Percentiles rank a stretch among this genome's conserved stretches.
Conservation (phyloP, 1,140 invertebrate species). For the Paraescarpia echinospica region DNA sequence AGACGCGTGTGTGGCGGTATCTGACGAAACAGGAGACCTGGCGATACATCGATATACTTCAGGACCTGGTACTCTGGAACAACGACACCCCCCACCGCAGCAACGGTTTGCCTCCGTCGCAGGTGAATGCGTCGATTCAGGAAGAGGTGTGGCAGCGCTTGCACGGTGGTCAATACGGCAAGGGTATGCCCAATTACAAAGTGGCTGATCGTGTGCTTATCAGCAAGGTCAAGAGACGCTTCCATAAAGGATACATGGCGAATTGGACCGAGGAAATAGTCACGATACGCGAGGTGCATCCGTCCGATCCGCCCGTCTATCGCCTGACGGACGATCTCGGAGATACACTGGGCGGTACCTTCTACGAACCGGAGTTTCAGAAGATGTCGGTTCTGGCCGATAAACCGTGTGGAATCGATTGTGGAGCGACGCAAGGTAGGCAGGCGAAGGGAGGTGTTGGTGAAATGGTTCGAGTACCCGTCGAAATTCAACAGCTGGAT, state of each 20-base stretch:
- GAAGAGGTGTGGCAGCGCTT: neutral
- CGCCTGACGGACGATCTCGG: slow-evolving; percentile 15
- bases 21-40: slow-evolving; percentile 56
- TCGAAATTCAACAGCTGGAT: too few relatives aligned
- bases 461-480: too few relatives aligned
- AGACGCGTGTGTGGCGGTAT: slow-evolving; percentile 54
- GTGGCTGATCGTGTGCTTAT: neutral
- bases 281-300: slow-evolving; percentile 11
- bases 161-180: neutral
- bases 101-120: neutral
- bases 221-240: slow-evolving; percentile 41
- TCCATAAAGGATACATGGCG: slow-evolving; percentile 34
- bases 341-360: slow-evolving; percentile 25
- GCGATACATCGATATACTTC: slow-evolving; percentile 53
- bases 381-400: neutral
- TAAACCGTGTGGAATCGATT: neutral
- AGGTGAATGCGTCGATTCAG: neutral
- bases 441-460: neutral
- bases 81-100: slow-evolving; percentile 49
- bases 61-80: slow-evolving; percentile 44
- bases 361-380: slow-evolving; percentile 27
- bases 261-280: slow-evolving; percentile 33
- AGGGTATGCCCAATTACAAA: neutral
- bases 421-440: neutral
- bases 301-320: neutral